Percentiles rank a stretch among this genome's conserved stretches.
Conservation (phyloP, 2,888 invertebrate genomes). For the Hymenopus coronatus region DNA sequence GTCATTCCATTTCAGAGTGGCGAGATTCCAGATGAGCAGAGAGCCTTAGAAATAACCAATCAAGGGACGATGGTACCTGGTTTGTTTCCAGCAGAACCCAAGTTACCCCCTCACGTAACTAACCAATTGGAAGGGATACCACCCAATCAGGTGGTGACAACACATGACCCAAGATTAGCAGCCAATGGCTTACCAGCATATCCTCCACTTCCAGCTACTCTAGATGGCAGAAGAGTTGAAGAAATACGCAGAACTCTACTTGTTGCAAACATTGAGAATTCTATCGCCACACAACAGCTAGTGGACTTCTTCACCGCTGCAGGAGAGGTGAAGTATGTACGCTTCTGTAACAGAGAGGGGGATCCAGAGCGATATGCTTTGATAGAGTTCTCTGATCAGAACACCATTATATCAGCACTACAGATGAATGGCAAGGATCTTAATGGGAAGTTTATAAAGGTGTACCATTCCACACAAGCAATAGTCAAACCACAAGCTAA, state of each 20-base stretch:
- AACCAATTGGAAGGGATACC: conserved; percentile 82
- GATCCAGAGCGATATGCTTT: conserved; percentile 78
- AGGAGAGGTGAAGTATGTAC: conserved; percentile 92
- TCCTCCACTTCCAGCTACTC: conserved; percentile 83
- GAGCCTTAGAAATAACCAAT: conserved; percentile 87
- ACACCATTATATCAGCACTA: conserved; percentile 80
- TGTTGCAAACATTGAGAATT: conserved; percentile 73
- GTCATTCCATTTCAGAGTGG: conserved; percentile 87
- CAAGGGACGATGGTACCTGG: conserved; percentile 88
- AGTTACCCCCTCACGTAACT: conserved; percentile 85
- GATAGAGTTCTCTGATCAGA: conserved; percentile 92
- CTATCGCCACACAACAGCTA: conserved; percentile 74
- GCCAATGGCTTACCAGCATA: conserved; percentile 82
- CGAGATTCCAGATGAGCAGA: conserved; percentile 93
- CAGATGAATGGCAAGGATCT: conserved; percentile 77
- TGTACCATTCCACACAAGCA: conserved; percentile 88
- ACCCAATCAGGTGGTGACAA: conserved; percentile 81
- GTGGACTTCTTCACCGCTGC: conserved; percentile 82
- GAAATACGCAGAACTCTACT: conserved; percentile 93
- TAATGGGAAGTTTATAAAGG: conserved; percentile 64
- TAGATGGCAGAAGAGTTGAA: conserved; percentile 87
- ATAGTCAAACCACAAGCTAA: conserved; percentile 92
- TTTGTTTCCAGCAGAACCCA: conserved; percentile 75
- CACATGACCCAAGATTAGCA: conserved; percentile 84
- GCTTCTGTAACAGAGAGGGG: conserved; percentile 82